These are phyloP conservation scores for Zaprionus lachaisei DNA, from an alignment of 1,140 invertebrate species.

Conservation along the genomic window DNA sequence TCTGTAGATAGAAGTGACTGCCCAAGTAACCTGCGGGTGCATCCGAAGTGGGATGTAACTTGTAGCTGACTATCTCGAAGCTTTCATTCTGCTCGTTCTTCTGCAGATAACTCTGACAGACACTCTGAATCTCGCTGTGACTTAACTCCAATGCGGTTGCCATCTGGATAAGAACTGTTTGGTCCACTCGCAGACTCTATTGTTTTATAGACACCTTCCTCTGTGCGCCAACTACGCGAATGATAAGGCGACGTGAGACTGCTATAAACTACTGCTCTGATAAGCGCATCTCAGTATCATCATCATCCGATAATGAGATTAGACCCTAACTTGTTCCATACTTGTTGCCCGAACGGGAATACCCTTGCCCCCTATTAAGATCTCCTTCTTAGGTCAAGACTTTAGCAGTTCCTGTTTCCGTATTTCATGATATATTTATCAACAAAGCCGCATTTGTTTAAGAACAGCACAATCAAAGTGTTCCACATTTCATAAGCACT, in stretches of 20 bases:
- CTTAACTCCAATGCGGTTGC: conserved; percentile 85
- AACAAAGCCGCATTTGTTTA: not conserved
- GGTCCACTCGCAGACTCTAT: not conserved
- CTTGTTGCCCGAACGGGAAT: too few species aligned
- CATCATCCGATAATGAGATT: not conserved
- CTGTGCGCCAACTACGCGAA: not conserved
- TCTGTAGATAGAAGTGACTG: conserved; percentile 82
- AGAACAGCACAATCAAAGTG: not conserved
- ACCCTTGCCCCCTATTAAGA: too few species aligned
- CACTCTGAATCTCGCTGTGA: conserved; percentile 83
- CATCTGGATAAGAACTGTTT: conserved; percentile 62
- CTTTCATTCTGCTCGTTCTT: conserved; percentile 60
- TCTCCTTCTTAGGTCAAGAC: too few species aligned
- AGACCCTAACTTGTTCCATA: not conserved
- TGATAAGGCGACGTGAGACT: not conserved
- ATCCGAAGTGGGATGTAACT: conserved; percentile 64
- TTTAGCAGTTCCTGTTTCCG: not conserved
- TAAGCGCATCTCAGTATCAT: conserved; percentile 27
- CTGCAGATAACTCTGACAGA: conserved; percentile 84
- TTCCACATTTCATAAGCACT: not conserved
- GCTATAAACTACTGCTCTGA: conserved; percentile 43
- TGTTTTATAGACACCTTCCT: conserved; percentile 45
- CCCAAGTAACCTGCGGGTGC: conserved; percentile 85
- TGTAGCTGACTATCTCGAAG: conserved; percentile 68
- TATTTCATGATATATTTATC: not conserved